Conservation (phyloP, 1,140 invertebrate genomes). For the Dreissena rostriformis region DNA sequence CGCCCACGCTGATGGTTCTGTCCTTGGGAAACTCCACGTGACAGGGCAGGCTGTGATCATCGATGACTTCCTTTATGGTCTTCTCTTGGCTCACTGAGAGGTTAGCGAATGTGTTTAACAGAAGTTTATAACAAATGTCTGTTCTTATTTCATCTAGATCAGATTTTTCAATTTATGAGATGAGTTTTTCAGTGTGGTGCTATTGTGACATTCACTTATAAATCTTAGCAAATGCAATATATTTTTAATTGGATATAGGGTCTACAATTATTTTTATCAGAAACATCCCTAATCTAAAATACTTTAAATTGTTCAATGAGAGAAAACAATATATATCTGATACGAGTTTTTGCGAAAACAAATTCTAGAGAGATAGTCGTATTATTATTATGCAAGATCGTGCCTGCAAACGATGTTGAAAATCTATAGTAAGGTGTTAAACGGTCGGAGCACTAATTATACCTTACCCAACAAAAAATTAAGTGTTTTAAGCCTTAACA, state of each 20-base stretch:
- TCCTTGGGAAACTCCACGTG: conserved; percentile 30
- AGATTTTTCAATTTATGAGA: background rate
- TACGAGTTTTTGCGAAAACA: background rate
- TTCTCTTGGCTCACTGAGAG: conserved; percentile 26
- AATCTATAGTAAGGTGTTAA: no score
- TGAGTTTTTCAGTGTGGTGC: background rate
- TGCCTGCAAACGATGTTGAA: no score
- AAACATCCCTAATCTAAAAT: no score
- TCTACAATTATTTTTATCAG: background rate
- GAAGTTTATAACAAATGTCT: background rate
- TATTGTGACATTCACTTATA: background rate
- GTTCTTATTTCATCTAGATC: background rate
- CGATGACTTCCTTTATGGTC: background rate
- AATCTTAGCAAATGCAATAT: background rate
- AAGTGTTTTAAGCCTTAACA: no score
- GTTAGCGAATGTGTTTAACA: background rate
- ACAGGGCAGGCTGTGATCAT: background rate
- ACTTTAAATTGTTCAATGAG: background rate
- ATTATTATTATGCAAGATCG: no score
- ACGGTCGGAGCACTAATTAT: no score
- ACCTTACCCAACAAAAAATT: no score
- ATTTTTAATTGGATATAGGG: background rate
- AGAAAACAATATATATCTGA: no score
- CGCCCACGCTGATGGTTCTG: conserved; percentile 5
- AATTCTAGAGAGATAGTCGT: no score